phyloP scores from a whole-genome alignment of 2,888 invertebrate species.

The Lithophane leautieri region DNA sequence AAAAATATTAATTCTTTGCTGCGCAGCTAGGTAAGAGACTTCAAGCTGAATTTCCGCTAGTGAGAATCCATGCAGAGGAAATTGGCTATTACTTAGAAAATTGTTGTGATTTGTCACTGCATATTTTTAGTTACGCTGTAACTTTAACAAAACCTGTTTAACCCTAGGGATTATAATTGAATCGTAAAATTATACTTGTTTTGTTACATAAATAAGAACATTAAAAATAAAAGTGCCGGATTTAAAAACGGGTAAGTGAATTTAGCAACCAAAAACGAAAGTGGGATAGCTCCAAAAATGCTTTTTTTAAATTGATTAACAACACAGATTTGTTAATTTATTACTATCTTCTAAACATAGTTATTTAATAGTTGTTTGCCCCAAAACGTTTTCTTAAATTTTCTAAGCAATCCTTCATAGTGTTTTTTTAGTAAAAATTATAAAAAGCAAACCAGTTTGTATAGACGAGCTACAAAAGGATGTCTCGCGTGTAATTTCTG shows the following conservation, averaged over 20 bases:
- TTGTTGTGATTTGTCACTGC: conserved; percentile 26
- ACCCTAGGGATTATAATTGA: not conserved
- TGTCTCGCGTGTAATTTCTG: conserved; percentile 78
- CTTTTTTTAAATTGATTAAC: not conserved
- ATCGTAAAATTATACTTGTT: not conserved
- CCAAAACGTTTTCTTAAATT: not conserved
- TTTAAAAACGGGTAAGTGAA: not conserved
- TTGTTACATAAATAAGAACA: not conserved
- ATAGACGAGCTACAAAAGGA: conserved; percentile 68
- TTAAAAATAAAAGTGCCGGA: not conserved
- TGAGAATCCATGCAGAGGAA: not conserved
- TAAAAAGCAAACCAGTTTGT: conserved; percentile 55
- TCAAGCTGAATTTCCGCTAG: not conserved
- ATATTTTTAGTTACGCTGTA: conserved; percentile 10
- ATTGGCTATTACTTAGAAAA: conserved; percentile 36
- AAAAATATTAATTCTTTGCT: not conserved
- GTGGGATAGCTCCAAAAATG: conserved; percentile 11
- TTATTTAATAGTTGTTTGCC: not conserved
- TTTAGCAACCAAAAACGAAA: conserved; percentile 1
- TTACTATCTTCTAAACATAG: not conserved
- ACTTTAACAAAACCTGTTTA: conserved; percentile 6
- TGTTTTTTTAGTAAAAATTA: conserved; percentile 29
- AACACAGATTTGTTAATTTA: not conserved
- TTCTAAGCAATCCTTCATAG: conserved; percentile 5
- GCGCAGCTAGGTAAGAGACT: not conserved